Percentiles rank a stretch among this genome's conserved stretches.
phyloP scores from a whole-genome alignment of 2,113 vertebrate species.

The Tupaia chinensis region DNA sequence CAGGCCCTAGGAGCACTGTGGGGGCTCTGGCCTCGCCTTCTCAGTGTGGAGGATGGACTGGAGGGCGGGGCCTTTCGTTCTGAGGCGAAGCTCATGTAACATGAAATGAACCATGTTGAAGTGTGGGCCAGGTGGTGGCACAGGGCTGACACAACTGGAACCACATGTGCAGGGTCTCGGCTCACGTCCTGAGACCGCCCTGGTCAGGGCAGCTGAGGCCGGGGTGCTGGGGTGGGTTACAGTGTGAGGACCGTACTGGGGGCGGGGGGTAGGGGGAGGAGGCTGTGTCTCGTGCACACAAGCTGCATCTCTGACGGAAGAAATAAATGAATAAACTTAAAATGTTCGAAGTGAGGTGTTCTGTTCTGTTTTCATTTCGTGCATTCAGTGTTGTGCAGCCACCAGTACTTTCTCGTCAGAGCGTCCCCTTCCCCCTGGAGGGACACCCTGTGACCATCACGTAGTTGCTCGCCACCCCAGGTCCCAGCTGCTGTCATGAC shows the following conservation, averaged over 20 bases:
- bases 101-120: conserved; percentile 42
- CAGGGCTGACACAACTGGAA: too few relatives aligned
- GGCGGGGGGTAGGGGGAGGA: too few relatives aligned
- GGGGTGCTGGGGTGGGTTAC: too few relatives aligned
- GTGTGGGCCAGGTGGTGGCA: not conserved
- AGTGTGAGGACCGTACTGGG: too few relatives aligned
- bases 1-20: not conserved
- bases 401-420: not conserved
- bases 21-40: not conserved
- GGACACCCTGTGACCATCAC: not conserved
- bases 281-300: too few relatives aligned
- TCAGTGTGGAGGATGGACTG: not conserved
- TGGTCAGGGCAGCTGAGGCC: too few relatives aligned
- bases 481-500: not conserved
- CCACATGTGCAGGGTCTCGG: too few relatives aligned
- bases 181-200: too few relatives aligned
- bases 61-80: not conserved
- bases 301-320: too few relatives aligned
- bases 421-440: not conserved
- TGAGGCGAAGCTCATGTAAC: conserved; percentile 17
- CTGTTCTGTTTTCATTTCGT: not conserved
- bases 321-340: too few relatives aligned
- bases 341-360: too few relatives aligned
- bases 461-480: not conserved
- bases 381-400: not conserved